Evolutionary conservation across 2,113 vertebrate genomes (phyloP).

Genomic region (Daboia siamensis): DNA sequence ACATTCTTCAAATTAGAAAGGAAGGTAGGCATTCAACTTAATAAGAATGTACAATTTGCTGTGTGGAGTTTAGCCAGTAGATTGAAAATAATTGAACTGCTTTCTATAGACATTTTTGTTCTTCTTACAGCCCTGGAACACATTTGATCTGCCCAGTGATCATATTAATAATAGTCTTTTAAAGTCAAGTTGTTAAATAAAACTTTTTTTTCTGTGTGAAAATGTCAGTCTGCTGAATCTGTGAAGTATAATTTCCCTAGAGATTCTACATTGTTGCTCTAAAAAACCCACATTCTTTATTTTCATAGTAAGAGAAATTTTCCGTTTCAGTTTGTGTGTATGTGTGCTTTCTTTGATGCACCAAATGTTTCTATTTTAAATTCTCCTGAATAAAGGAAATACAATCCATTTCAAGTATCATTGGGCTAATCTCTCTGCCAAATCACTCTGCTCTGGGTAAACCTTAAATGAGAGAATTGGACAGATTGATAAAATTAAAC

Average conservation of each 20-base stretch:
- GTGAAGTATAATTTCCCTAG: conserved; percentile 32
- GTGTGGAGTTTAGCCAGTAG: not conserved
- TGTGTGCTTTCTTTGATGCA: conserved; percentile 34
- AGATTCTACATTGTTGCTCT: conserved; percentile 16
- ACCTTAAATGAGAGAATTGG: conserved; percentile 34
- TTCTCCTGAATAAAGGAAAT: conserved; percentile 41
- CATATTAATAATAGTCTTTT: conserved; percentile 14
- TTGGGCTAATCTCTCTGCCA: conserved; percentile 40
- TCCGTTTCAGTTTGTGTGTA: not conserved
- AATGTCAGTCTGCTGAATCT: conserved; percentile 14
- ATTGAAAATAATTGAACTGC: not conserved
- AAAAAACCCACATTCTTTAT: not conserved
- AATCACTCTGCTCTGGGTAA: conserved; percentile 36
- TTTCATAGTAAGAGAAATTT: conserved; percentile 18
- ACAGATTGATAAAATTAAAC: conserved; percentile 48
- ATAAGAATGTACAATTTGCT: not conserved
- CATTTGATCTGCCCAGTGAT: not conserved
- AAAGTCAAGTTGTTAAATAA: conserved; percentile 4
- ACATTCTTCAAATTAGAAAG: not conserved
- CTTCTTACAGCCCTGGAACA: not conserved
- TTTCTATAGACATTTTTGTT: not conserved
- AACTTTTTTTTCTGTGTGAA: not conserved
- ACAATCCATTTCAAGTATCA: conserved; percentile 48
- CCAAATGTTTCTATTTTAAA: conserved; percentile 51
- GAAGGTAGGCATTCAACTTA: not conserved